Percentiles rank a stretch among this genome's conserved stretches.
Conservation (phyloP, 2,797 vertebrate species). For the Schizothorax lantsangensis region DNA sequence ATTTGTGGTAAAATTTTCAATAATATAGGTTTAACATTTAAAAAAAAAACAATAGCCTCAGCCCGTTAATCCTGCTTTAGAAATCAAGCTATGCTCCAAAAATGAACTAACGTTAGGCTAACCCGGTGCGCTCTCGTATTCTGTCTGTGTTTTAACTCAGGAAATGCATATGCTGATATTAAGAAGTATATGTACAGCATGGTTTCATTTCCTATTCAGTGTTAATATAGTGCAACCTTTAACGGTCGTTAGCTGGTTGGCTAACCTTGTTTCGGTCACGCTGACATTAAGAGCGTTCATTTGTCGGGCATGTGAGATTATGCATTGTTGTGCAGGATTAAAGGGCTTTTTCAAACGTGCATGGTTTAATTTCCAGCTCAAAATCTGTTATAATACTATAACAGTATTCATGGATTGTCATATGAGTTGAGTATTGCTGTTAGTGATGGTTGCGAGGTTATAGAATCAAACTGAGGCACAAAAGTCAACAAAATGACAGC, state of each 20-base stretch:
- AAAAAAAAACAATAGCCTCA: background rate
- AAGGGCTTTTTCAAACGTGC: slow-evolving; percentile 7
- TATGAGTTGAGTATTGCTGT: background rate
- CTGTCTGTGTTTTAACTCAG: background rate
- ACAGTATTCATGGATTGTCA: background rate
- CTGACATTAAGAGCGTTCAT: background rate
- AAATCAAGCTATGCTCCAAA: background rate
- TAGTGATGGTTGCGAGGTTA: background rate
- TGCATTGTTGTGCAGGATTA: background rate
- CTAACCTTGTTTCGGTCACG: slow-evolving; percentile 20
- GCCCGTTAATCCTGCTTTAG: background rate
- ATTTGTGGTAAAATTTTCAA: background rate
- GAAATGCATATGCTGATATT: background rate
- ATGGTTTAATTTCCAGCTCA: background rate
- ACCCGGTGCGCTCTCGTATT: background rate
- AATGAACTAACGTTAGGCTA: background rate
- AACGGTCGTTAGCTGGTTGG: background rate
- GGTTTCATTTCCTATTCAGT: background rate
- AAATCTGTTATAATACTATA: background rate
- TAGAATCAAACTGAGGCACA: background rate
- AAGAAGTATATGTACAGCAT: background rate
- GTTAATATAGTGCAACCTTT: background rate
- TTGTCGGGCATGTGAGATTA: background rate
- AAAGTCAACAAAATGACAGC: background rate
- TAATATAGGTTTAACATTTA: background rate